Evolutionary conservation across 2,113 vertebrate genomes (phyloP).

Genomic region (Trinectes maculatus): DNA sequence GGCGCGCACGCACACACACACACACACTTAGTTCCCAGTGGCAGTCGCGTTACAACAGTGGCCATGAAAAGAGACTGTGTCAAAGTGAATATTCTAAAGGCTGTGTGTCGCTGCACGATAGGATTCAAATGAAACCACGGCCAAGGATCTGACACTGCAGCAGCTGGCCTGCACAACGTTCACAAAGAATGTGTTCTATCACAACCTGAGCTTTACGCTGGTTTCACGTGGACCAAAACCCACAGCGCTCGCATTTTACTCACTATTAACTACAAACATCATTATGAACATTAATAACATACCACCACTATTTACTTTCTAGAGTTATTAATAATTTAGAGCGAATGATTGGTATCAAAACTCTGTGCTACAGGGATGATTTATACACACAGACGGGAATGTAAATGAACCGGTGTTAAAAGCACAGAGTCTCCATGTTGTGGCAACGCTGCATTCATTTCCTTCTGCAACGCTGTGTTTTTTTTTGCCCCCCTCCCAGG

Average conservation of each 20-base stretch:
- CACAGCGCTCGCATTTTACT: not conserved
- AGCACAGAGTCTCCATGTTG: constrained; percentile 10
- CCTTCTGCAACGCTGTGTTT: constrained; percentile 3
- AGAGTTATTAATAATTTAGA: not conserved
- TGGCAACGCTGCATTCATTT: constrained; percentile 24
- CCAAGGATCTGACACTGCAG: constrained; percentile 3
- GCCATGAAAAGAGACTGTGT: constrained; percentile 43
- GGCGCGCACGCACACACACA: not conserved
- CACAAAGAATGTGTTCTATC: not conserved
- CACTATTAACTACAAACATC: not conserved
- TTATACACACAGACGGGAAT: constrained; percentile 4
- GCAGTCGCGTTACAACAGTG: constrained; percentile 50
- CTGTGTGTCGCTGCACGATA: constrained; percentile 22
- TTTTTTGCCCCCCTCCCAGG: constrained; percentile 9
- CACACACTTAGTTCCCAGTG: constrained; percentile 19
- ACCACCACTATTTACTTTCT: too few species aligned
- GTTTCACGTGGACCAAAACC: not conserved
- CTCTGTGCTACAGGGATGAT: not conserved
- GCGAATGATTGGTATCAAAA: constrained; percentile 4
- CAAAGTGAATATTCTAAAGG: constrained; percentile 38
- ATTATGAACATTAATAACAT: too few species aligned
- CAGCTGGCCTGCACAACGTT: not conserved
- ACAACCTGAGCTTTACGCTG: not conserved
- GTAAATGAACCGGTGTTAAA: constrained; percentile 25
- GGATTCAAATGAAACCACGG: constrained; percentile 17